Conservation (phyloP, 2,113 vertebrate species). For the Nestor notabilis region DNA sequence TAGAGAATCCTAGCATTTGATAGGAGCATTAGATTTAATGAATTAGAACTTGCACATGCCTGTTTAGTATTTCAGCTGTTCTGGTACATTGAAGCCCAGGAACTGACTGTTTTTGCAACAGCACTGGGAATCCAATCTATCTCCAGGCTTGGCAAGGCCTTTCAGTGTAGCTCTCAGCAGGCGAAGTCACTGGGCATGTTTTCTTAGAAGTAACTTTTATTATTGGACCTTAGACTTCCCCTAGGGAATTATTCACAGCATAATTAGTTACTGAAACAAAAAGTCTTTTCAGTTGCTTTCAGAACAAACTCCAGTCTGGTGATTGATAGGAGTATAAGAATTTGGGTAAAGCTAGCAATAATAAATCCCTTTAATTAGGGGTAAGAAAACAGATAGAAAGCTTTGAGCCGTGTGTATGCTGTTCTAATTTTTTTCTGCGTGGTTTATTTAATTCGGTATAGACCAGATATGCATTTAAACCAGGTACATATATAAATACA, state of each 20-base stretch:
- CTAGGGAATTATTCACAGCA: not conserved
- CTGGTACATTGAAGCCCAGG: not conserved
- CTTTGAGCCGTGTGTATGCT: not conserved
- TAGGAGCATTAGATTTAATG: slow-evolving; percentile 1
- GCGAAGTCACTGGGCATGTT: not conserved
- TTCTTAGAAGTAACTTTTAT: not conserved
- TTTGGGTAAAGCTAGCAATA: not conserved
- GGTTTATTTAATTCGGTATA: not conserved
- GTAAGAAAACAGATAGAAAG: rapidly evolving
- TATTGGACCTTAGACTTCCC: not conserved
- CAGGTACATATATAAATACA: rapidly evolving
- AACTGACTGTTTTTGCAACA: slow-evolving; percentile 43
- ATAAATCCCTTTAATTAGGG: not conserved
- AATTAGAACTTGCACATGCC: not conserved
- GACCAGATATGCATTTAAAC: not conserved
- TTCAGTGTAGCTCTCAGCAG: slow-evolving; percentile 14
- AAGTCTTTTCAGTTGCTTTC: not conserved
- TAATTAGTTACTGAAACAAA: slow-evolving; percentile 25
- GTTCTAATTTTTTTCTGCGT: not conserved
- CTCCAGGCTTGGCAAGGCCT: slow-evolving; percentile 37
- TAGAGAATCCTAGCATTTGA: not conserved
- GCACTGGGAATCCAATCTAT: slow-evolving; percentile 41
- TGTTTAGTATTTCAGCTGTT: slow-evolving; percentile 2
- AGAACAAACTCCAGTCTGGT: not conserved
- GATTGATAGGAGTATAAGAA: not conserved